Base-by-base conservation (phyloP, 2,113 vertebrate species). In the Gallinago jamesoni region DNA sequence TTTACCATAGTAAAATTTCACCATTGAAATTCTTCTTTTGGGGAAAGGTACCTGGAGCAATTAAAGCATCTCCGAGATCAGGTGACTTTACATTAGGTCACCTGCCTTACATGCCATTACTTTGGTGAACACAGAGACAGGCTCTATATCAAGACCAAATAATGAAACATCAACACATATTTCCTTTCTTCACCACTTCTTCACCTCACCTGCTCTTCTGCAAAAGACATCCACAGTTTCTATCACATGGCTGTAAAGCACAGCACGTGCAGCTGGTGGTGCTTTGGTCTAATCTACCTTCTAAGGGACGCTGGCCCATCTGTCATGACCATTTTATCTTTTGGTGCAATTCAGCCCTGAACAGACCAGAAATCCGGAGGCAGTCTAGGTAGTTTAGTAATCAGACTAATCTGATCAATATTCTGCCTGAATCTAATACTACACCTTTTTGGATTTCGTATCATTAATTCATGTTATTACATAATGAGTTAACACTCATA, bases 131-230 rank as follows among this genome's bases (percentile, higher is more conserved):
- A 84, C 18, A 80, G 39, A 30, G 57, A 47, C 24, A 64, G 69
- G 25, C 25, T 39, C 24, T 3, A 45, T 10, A 75, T 37, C 21
- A 12, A 74, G 12, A 53, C 4, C 55, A 48, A 73, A 52, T 5
- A 41, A 33, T 12, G 37, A 8, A 92, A 28, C 4, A 52, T 4
- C 14, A 63, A 25, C 57, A 23, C 0, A 0, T 0, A 22, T 21
- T 76, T 39, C 66, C 48, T 17, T 57, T 52, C 28, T 78, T n/a
- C 48, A 62, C 20, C 53, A 43, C 19, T 45, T 77, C n/a, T 37
- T 57, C 20, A 37, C 13, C 35, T 81, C 63, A 55, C 33, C 43
- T 37, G 33, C 67, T 75, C 35, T 80, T 80, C 56, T 84, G 56
- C 35, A 53, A 55, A 62, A 56, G 73, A 22, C 25, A 53, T 7